Evolutionary conservation across 2,113 vertebrate species (phyloP).

Genomic region (Brachypteracias leptosomus): DNA sequence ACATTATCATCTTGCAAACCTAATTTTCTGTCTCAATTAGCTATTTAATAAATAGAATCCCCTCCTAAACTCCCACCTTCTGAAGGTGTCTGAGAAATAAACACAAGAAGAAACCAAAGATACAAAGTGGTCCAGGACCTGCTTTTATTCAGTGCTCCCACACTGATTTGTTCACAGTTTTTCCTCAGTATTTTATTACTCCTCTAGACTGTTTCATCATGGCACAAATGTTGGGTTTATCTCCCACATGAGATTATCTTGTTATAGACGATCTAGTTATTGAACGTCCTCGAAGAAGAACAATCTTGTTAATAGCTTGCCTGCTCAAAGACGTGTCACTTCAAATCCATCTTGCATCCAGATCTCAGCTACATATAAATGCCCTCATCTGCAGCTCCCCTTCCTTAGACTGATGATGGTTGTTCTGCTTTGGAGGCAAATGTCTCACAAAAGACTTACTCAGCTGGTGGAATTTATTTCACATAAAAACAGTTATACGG

Average conservation of each 20-base stretch:
- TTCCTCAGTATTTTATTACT: conserved; percentile 13
- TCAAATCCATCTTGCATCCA: conserved; percentile 48
- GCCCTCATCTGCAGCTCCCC: not conserved
- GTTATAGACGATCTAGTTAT: conserved; percentile 49
- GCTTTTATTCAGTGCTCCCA: not conserved
- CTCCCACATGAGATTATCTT: conserved; percentile 32
- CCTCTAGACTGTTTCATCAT: conserved; percentile 13
- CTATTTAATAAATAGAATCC: not conserved
- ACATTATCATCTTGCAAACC: not conserved
- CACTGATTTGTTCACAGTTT: not conserved
- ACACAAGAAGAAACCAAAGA: not conserved
- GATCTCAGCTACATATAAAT: conserved; percentile 16
- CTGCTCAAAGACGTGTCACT: conserved; percentile 42
- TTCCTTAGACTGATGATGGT: conserved; percentile 23
- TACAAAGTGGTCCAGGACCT: not conserved
- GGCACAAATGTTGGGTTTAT: conserved; percentile 2
- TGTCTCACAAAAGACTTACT: conserved; percentile 29
- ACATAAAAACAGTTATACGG: conserved; percentile 14
- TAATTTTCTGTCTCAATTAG: not conserved
- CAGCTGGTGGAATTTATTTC: conserved; percentile 34
- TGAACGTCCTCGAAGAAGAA: conserved; percentile 44
- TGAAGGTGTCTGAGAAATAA: not conserved
- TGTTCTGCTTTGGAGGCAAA: conserved; percentile 30
- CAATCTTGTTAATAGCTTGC: conserved; percentile 51
- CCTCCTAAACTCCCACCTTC: not conserved